Evolutionary conservation across 2,113 vertebrate genomes (phyloP).

Genomic region (Melierax canorus): DNA sequence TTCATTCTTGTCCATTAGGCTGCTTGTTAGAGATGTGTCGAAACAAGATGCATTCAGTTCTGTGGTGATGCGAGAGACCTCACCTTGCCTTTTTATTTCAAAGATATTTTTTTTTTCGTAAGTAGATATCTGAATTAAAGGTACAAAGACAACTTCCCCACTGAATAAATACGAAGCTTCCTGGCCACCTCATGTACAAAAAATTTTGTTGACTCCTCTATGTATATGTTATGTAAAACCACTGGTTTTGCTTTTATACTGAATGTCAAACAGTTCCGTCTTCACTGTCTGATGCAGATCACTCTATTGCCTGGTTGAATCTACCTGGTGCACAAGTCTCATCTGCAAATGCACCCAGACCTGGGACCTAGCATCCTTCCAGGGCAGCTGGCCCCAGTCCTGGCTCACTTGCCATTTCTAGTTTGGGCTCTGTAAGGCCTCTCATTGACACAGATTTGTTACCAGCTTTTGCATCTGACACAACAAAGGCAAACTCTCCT

Average conservation of each 20-base stretch:
- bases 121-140: neutral
- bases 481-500: neutral
- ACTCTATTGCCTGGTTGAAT: neutral
- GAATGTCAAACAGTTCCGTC: neutral
- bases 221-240: neutral
- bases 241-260: neutral
- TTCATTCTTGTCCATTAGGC: neutral
- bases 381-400: neutral
- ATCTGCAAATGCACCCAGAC: accelerated
- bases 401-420: neutral
- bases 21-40: neutral
- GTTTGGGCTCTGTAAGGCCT: neutral
- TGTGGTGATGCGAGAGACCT: neutral
- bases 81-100: neutral
- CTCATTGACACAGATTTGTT: neutral
- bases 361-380: accelerated
- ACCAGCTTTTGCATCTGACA: neutral
- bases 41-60: neutral
- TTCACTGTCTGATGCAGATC: neutral
- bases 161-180: neutral
- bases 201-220: neutral
- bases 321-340: neutral
- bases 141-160: neutral
- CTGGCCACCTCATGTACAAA: neutral
- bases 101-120: neutral